A percentile compares a stretch with the other conserved stretches of the same genome.
Evolutionary conservation across 2,888 invertebrate genomes (phyloP).

Genomic region (Drymonia ruficornis): DNA sequence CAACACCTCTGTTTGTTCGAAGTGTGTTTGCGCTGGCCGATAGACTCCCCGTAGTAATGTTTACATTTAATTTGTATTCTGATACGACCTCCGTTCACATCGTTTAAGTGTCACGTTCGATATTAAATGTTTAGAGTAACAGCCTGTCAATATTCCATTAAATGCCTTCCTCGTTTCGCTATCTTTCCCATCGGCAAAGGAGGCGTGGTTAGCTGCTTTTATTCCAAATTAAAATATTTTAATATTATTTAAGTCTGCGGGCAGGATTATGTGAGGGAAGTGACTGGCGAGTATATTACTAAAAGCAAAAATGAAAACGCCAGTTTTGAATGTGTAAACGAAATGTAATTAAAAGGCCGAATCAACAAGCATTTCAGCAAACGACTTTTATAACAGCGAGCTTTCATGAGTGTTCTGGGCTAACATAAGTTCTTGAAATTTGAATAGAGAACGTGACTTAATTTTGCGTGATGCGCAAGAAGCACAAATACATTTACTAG

Average conservation of each 20-base stretch:
- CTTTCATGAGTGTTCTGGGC: background rate
- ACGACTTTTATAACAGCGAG: no score
- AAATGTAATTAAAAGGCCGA: no score
- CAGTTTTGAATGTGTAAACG: background rate
- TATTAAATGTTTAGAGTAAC: constrained; percentile 23
- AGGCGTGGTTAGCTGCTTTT: constrained; percentile 9
- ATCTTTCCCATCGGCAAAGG: constrained; percentile 16
- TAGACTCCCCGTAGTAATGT: constrained; percentile 25
- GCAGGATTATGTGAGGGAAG: background rate
- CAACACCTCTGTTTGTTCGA: constrained; percentile 14
- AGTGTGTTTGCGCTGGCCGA: constrained; percentile 17
- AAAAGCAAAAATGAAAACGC: background rate
- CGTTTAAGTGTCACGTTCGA: constrained; percentile 32
- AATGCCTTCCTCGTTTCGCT: constrained; percentile 15
- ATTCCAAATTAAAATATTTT: background rate
- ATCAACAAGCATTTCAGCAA: no score
- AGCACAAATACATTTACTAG: no score
- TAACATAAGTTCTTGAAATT: background rate
- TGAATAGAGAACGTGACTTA: background rate
- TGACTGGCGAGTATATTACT: background rate
- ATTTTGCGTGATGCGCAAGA: background rate
- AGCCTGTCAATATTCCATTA: constrained; percentile 18
- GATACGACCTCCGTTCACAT: constrained; percentile 30
- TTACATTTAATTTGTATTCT: constrained; percentile 48
- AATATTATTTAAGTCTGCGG: background rate